Base-by-base conservation (phyloP, 2,797 vertebrate species). In the Serranus cabrilla region DNA sequence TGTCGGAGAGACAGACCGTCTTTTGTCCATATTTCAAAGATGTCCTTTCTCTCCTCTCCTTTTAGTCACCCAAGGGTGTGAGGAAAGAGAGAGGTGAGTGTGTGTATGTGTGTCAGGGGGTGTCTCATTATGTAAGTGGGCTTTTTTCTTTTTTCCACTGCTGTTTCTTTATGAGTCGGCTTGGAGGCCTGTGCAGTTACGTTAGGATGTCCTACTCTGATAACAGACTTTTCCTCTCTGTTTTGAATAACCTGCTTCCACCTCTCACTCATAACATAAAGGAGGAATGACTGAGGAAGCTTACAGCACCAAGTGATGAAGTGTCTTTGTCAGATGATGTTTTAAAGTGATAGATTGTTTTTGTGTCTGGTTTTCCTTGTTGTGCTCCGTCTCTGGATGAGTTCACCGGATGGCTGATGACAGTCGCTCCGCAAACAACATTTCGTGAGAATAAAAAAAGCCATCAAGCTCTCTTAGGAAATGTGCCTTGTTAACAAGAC, bases 21-120 rank as follows among this genome's bases (percentile, higher is more conserved):
- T 87, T 85, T 90, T 91, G 88, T 92, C 61, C 57, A 61, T 20
- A 47, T 77, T 72, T 86, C 40, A 87, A 87, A 76, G 76, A 76
- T 54, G 31, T 70, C 45, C 54, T 71, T 86, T 84, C 58, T 81
- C 37, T 60, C 23, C 23, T 59, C 73, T 79, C 5, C 4, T 83
- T 81, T 69, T 66, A 71, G 62, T 86, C 14, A 11, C 78, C 61
- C 21, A 51, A 34, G 50, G 74, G 72, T 14, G 58, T 74, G 39
- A 37, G 71, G 81, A 75, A 62, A 20, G 47, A 23, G 47, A 12
- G 3, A 3, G 1, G 34, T 34, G 34, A 5, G 34, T 34, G 34
- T 34, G 34, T 34, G 34, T 27, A 5, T 27, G 27, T 27, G 27
- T 27, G 27, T 27, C 3, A 49, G 11, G 23, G 47, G 47, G 49